Base-by-base conservation (phyloP, 35 echinoderm and acorn worm genomes). In the Chiridota heheva region DNA sequence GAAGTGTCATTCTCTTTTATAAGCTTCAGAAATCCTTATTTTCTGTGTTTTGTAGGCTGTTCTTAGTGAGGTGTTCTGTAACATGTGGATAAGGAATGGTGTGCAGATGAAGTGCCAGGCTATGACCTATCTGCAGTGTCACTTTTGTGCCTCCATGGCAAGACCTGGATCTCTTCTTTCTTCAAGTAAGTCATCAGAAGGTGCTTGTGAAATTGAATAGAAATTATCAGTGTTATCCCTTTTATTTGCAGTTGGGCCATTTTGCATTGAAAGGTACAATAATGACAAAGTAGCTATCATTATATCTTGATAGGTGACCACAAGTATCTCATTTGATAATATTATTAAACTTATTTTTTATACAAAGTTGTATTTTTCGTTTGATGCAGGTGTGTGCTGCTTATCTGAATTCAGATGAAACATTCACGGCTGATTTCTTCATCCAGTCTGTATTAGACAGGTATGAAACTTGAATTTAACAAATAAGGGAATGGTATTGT, bases 71-170 rank as follows among this genome's bases (percentile, higher is more conserved):
- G 81, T 96, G 4, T 90, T 82, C 73, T 77, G 77, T 84, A 73
- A 80, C 17, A 87, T 91, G 87, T 96, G 93, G 93, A 84, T 91
- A 43, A 70, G 93, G 0, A 96, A 96, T 58, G 93, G 93, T 40
- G 76, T 96, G 5, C 93, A 96, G 55, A 96, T 96, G 56, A 90
- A 74, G 34, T 86, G 88, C 32, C 93, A 96, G 75, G 93, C 93
- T 7, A 91, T 96, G 84, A 96, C 93, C 4, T 96, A 96, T 63
- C 40, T 83, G 15, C 93, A 96, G 70, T 90, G 93, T 61, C 93
- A 96, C 63, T 96, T 96, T 65, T 96, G 93, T 83, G 84, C 87
- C 33, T 96, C 93, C 5, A 96, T 96, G 93, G 73, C 69, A 0
- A n/a, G 93, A 96, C 65, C 84, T 90, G 6, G 93, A 96, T 83